These are phyloP conservation scores for Melanostoma scalare DNA, from an alignment of 2,888 invertebrate genomes.

Conservation along the genomic window DNA sequence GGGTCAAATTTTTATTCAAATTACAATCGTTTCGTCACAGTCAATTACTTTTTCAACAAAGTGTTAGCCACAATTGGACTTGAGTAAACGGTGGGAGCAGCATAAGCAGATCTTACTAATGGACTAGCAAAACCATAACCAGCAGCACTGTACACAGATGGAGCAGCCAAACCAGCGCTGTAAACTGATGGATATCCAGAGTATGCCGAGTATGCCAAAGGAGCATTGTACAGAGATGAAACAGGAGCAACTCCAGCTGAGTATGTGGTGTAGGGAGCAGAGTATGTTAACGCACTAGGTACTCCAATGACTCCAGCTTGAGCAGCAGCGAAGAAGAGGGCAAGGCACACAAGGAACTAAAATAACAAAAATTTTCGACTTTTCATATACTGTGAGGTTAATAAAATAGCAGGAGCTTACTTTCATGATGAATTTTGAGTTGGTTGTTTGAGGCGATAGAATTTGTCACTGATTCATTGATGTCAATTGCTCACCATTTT, in stretches of 20 bases:
- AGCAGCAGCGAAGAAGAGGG: conserved; percentile 35
- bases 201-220: conserved; percentile 30
- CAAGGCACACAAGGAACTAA: conserved; percentile 48
- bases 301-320: conserved; percentile 29
- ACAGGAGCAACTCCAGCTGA: conserved; percentile 1
- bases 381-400: background rate
- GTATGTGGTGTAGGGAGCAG: conserved; percentile 1
- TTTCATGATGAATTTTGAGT: conserved; percentile 7
- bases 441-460: background rate
- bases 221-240: background rate
- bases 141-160: conserved; percentile 32
- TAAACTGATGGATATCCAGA: conserved; percentile 21
- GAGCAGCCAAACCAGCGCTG: conserved; percentile 17
- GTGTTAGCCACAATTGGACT: conserved; percentile 28
- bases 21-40: no score
- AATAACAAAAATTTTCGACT: background rate
- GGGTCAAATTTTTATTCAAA: no score
- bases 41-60: conserved; percentile 35
- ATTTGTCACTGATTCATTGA: conserved; percentile 11
- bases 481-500: conserved; percentile 6
- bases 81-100: conserved; percentile 28
- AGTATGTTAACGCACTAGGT: conserved; percentile 37
- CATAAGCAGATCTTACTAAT: conserved; percentile 23
- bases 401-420: background rate
- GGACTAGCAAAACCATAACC: background rate